Base-by-base conservation (phyloP, 2,113 vertebrate genomes). In the Dromiciops gliroides region DNA sequence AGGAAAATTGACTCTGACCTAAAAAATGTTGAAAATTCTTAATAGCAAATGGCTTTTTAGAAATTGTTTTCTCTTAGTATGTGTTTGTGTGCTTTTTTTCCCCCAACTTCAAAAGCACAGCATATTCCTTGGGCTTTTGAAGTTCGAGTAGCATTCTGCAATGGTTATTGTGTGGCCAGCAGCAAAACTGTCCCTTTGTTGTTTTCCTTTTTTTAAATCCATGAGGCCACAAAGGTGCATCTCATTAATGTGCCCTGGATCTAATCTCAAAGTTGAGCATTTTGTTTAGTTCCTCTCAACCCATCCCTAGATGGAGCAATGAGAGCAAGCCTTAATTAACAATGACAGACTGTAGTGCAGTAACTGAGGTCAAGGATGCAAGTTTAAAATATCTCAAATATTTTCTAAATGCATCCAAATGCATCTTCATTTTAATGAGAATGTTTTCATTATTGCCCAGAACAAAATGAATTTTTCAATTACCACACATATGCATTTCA, bases 91-190 rank as follows among this genome's bases (percentile, higher is more conserved):
- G 90, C 52, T 25, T 93, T 51, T 56, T 93, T 51, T 96, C 94
- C 49, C 49, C 91, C 89, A 60, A 94, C 97, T 98, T 97, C 97
- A 97, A 95, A 97, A 93, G 92, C 88, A n/a, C 51, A 88, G 91
- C 60, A 22, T 14, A 89, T 28, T 75, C 67, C 52, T 49, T 28
- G 25, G 49, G 96, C 48, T 56, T 97, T 96, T 98, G 97, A 97
- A 96, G 96, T 93, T 44, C 6, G 75, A 52, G 50, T 48, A 1
- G 51, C 90, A 91, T 51, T 97, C 94, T 44, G 83, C 83, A 90
- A 94, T 52, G 49, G 90, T 88, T 88, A 94, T 9, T 51, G 48
- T 28, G 25, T 94, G 91, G 75, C 96, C 56, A 11, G 92, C 90
- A 95, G 95, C 95, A 94, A 95, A 96, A 52, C 37, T 89, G 75